These are phyloP conservation scores for Pyrrhia umbra DNA, from an alignment of 2,888 invertebrate genomes.

Conservation along the genomic window DNA sequence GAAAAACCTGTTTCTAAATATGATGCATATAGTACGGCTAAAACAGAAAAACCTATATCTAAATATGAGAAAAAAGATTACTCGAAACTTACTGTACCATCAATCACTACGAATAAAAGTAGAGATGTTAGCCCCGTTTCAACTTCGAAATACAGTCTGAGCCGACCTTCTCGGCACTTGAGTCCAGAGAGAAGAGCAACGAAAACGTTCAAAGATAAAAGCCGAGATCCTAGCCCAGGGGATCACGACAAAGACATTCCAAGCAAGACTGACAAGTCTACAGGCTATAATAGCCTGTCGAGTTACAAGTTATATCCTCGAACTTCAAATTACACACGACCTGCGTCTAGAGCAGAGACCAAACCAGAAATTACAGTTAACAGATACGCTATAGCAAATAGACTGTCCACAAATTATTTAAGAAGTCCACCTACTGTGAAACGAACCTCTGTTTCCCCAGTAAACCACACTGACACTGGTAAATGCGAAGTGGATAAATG, in stretches of 20 bases:
- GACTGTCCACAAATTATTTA: constrained; percentile 83
- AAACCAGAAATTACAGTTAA: constrained; percentile 75
- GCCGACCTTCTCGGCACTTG: constrained; percentile 83
- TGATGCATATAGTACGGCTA: constrained; percentile 66
- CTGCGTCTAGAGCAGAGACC: constrained; percentile 74
- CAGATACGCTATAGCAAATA: constrained; percentile 84
- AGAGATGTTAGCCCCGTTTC: constrained; percentile 90
- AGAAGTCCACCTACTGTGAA: constrained; percentile 82
- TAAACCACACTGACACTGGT: constrained; percentile 71
- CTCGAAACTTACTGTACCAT: constrained; percentile 81
- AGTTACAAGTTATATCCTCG: constrained; percentile 89
- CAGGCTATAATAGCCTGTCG: constrained; percentile 86
- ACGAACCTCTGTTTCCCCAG: constrained; percentile 81
- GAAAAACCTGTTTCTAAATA: constrained; percentile 74
- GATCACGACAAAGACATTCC: constrained; percentile 90
- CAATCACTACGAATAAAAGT: constrained; percentile 80
- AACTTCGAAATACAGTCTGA: constrained; percentile 83
- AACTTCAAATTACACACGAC: constrained; percentile 80
- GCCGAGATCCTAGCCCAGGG: constrained; percentile 90
- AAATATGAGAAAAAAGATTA: constrained; percentile 88
- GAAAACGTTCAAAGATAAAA: constrained; percentile 83
- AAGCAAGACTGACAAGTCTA: constrained; percentile 89
- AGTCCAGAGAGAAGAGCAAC: constrained; percentile 86
- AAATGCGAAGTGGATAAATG: constrained; percentile 74
- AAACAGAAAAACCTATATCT: constrained; percentile 67